Evolutionary conservation across 2,888 invertebrate genomes (phyloP), one percentile per base, ranked within the genome.

Genomic region (Eupsilia transversa): DNA sequence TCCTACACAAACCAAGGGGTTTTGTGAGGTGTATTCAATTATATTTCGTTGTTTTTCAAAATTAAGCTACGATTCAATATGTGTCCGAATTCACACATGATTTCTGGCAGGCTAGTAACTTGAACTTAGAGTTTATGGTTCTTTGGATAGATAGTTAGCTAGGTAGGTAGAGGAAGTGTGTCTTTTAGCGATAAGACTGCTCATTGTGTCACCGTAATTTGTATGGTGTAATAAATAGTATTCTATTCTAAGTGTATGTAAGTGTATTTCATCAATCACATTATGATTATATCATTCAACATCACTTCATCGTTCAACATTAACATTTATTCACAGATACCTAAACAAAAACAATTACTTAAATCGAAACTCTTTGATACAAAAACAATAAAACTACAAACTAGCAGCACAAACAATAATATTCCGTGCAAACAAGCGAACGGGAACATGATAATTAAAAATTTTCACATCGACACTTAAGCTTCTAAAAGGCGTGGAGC

Each of bases 401-500:
- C 59, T 70, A 65, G 23, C 10, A 52, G 14, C 1, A 43, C 49
- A 69, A 79, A 56, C 63, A 78, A 66, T 69, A 71, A 69, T 74
- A 75, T 60, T 72, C 41, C 57, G 30, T 27, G 35, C n/a, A 64
- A 81, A 79, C 65, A 69, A 72, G 38, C 23, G 33, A 46, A 76
- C 63, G 52, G 64, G 43, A 76, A 84, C 80, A 85, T 33, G 70
- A 81, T 83, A 85, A 85, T 86, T 86, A 86, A 86, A 86, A 85
- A 72, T 73, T 60, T 80, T 81, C 78, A 80, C 83, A 82, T 77
- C 77, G 81, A 73, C 75, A 85, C 79, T 78, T 74, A 77, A 86
- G 74, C 75, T 72, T 78, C 67, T 80, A 86, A 82, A 84, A 74
- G 83, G 77, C 82, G 83, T 77, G 54, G 69, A 66, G 71, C 87